A percentile compares a stretch with the other conserved stretches of the same genome.
Conservation (phyloP, 2,797 vertebrate species). For the Meriones psammophilus region DNA sequence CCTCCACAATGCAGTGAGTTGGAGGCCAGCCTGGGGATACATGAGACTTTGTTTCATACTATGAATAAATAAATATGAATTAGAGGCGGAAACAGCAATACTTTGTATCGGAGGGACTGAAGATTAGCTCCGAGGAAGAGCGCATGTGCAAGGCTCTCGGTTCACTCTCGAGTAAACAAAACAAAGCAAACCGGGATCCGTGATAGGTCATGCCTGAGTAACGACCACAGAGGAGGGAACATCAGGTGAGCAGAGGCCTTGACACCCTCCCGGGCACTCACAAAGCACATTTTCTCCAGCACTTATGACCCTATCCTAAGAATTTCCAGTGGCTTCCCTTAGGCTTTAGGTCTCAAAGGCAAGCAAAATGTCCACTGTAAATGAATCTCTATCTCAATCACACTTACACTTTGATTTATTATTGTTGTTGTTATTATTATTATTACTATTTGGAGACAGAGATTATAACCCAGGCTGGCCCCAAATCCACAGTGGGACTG, state of each 20-base stretch:
- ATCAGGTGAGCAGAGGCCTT: not conserved
- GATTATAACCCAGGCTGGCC: not conserved
- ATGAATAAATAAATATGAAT: not conserved
- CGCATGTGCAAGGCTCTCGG: not conserved
- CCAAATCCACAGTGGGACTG: too few species aligned
- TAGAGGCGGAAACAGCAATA: not conserved
- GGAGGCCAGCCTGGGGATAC: not conserved
- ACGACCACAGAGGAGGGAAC: not conserved
- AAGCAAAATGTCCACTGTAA: not conserved
- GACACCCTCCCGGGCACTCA: not conserved
- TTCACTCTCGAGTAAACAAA: not conserved
- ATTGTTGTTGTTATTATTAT: not conserved
- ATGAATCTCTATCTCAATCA: not conserved
- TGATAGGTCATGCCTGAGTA: not conserved
- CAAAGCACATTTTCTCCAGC: not conserved
- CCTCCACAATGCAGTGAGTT: not conserved
- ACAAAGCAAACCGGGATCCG: not conserved
- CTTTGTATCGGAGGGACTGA: not conserved
- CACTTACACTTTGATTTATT: not conserved
- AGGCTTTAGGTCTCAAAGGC: not conserved
- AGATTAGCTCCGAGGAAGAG: not conserved
- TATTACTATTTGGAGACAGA: not conserved
- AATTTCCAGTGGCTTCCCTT: conserved; percentile 17
- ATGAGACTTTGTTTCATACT: not conserved
- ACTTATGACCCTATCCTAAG: not conserved